Evolutionary conservation across 2,113 vertebrate genomes (phyloP), one percentile per base, ranked within the genome.

Genomic region (Myiagra hebetior): DNA sequence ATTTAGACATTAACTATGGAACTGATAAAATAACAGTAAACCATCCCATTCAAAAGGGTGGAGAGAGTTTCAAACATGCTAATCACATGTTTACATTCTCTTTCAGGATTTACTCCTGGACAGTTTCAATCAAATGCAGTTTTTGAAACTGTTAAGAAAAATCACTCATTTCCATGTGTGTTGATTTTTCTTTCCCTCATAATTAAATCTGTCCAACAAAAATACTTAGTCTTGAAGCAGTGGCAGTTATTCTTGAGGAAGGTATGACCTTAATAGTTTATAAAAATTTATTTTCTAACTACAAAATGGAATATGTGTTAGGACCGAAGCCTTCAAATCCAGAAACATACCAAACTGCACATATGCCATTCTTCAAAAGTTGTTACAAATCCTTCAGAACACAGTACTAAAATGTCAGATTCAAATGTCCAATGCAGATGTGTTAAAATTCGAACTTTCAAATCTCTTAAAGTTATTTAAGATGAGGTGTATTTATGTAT

Each of bases 341-440:
- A 84, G 55, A 59, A 88, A 80, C 59, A 69, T 22, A 87, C 7
- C n/a, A 63, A 94, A 63, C n/a, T 35, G 72, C 59, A 50, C 6
- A 18, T 35, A 67, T 21, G 31, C 1, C 7, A 49, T 60, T 77
- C 70, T 77, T 88, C 85, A 80, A 82, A 93, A 95, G 63, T 93
- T 97, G 88, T 55, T 88, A 92, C 79, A 96, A 94, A 93, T 93
- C 86, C 89, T 91, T 80, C 88, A 95, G 79, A 93, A 85, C n/a
- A 77, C 57, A 60, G 33, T 26, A 42, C 30, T 78, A 81, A 70
- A 33, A 13, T 26, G 21, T 89, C 31, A 64, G 63, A 85, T 83
- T 88, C 53, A 84, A 77, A 63, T 20, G 8, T 85, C 82, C 74
- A 76, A 1, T 42, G 39, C 37, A 78, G 72, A 80, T 39, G 15